Base-by-base conservation (phyloP, 2,797 vertebrate species). In the Sylvia borin region DNA sequence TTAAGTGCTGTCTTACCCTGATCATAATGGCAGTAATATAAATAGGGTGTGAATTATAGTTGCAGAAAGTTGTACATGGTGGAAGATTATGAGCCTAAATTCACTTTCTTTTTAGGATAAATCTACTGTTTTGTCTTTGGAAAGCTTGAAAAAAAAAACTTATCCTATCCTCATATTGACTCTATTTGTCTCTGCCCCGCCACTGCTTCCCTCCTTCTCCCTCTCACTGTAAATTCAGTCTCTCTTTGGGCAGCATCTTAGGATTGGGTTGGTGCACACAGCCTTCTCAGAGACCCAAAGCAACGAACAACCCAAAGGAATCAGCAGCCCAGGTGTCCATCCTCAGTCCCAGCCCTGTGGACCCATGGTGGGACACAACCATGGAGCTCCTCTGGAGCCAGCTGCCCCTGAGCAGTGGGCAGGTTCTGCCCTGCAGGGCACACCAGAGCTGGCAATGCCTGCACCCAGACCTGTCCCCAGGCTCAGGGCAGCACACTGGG, bases 371-470 rank as follows among this genome's bases (percentile, higher is more conserved):
- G 27, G 42, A 29, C 72, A 31, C 6, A 16, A 5, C 13, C 53
- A n/a, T n/a, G n/a, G 5, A 84, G 38, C 38, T 40, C 10, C 31
- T 26, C 19, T 24, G 9, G 32, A 32, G 13, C 11, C 54, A 13
- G 17, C 42, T 51, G 10, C 7, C 27, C 3, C 22, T 3, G 40
- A 14, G 40, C 40, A 40, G 40, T 40, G 9, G 29, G 10, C 27
- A 51, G 22, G 24, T 5, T 68, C 42, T 58, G 19, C 50, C 75
- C 7, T 12, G 8, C 31, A 14, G 5, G 11, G 36, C 0, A 1
- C 62, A 24, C 10, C 17, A 19, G 27, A 0, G 5, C 20, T 6
- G 1, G 34, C 2, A 0, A 3, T 10, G 7, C 10, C n/a, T 2
- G 6, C 2, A 17, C 29, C 51, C n/a, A 45, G 16, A 27, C 6